phyloP scores from a whole-genome alignment of 1,140 invertebrate genomes.

The Drosophila persimilis region DNA sequence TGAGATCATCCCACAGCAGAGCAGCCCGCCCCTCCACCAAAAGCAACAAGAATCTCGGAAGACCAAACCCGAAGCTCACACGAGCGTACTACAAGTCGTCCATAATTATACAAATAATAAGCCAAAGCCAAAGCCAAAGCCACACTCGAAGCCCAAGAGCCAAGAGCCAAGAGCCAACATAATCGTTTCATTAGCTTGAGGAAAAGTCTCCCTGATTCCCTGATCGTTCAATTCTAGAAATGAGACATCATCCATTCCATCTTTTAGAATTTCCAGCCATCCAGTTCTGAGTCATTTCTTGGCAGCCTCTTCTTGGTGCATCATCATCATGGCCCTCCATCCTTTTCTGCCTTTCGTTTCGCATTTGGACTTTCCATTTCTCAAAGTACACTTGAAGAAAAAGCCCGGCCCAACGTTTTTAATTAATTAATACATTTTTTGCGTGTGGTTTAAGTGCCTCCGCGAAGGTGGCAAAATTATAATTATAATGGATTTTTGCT shows the following conservation, averaged over 20 bases:
- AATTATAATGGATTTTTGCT: conserved; percentile 34
- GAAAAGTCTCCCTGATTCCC: conserved; percentile 2
- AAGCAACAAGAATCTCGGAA: conserved; percentile 35
- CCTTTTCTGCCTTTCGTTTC: neutral
- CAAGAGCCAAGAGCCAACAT: conserved; percentile 13
- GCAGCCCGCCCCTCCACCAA: conserved; percentile 16
- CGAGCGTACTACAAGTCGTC: conserved; percentile 57
- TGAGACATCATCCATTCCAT: neutral
- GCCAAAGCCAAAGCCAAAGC: neutral
- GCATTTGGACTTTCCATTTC: conserved; percentile 29
- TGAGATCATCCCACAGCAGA: conserved; percentile 62
- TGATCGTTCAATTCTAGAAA: neutral
- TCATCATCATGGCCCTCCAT: conserved; percentile 16
- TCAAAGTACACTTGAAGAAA: conserved; percentile 21
- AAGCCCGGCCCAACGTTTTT: neutral
- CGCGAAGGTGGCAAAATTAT: conserved; percentile 30
- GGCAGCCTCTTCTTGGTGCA: conserved; percentile 26
- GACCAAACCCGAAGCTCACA: conserved; percentile 42
- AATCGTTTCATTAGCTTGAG: conserved; percentile 23
- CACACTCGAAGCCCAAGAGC: neutral
- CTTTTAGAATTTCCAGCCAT: conserved; percentile 3
- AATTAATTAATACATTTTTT: conserved; percentile 10
- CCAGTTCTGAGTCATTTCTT: conserved; percentile 24
- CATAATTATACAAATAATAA: conserved; percentile 45
- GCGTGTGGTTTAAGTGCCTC: conserved; percentile 8